Conservation (phyloP, 2,888 invertebrate genomes). For the Masnerella sp. region DNA sequence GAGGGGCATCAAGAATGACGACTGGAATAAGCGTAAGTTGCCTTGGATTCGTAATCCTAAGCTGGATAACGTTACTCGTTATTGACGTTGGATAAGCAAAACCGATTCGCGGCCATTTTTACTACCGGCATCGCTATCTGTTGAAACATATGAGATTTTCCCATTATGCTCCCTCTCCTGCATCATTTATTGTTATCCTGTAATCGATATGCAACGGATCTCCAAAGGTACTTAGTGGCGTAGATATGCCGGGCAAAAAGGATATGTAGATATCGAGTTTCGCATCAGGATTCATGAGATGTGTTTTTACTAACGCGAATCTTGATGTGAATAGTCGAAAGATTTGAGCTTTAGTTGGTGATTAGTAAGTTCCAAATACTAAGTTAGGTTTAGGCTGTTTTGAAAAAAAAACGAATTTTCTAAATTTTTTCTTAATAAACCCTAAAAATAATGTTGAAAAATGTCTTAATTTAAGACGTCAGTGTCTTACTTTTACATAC, state of each 20-base stretch:
- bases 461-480: too few species aligned
- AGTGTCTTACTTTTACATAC: too few species aligned
- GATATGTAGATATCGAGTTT: background rate
- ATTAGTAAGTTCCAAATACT: too few species aligned
- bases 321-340: too few species aligned
- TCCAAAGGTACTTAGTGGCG: conserved; percentile 3
- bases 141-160: conserved; percentile 64
- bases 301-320: background rate
- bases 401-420: too few species aligned
- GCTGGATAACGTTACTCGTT: conserved; percentile 42
- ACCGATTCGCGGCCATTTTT: conserved; percentile 45
- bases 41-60: conserved; percentile 34
- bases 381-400: too few species aligned
- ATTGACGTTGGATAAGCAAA: conserved; percentile 45
- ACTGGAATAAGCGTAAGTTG: conserved; percentile 4
- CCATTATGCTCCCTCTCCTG: conserved; percentile 62
- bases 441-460: too few species aligned
- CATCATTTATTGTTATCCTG: conserved; percentile 49
- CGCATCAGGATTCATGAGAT: background rate
- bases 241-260: background rate
- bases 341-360: too few species aligned
- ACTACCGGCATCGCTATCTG: conserved; percentile 62
- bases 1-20: conserved; percentile 27
- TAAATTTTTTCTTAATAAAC: too few species aligned
- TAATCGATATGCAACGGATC: conserved; percentile 44